Evolutionary conservation across 2,113 vertebrate species (phyloP).

Genomic region (Forbesichthys papilliferus): DNA sequence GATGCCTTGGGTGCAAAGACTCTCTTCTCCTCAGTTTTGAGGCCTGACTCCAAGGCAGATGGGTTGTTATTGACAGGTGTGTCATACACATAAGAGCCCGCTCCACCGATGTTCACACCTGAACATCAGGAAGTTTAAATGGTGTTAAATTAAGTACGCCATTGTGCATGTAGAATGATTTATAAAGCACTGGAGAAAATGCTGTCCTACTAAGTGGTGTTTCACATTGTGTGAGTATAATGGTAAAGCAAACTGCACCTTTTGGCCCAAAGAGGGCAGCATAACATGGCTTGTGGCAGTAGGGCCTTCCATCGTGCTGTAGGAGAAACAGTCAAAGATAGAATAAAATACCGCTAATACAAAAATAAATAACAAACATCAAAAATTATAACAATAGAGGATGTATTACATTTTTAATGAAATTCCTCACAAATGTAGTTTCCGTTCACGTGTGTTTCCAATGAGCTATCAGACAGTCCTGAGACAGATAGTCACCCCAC

Average conservation of each 20-base stretch:
- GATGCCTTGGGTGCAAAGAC: constrained; percentile 75
- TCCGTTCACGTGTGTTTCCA: constrained; percentile 11
- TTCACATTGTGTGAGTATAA: neutral
- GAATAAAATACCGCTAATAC: neutral
- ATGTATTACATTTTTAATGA: neutral
- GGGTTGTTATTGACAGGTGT: constrained; percentile 75
- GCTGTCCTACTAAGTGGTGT: neutral
- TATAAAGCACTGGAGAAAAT: no score
- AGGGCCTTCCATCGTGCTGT: constrained; percentile 87
- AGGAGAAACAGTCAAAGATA: constrained; percentile 23
- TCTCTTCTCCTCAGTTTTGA: constrained; percentile 82
- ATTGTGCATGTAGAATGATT: neutral
- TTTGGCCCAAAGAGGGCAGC: constrained; percentile 88
- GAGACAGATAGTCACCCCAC: constrained; percentile 24
- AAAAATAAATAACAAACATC: neutral
- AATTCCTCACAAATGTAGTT: neutral
- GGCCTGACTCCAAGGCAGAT: constrained; percentile 72
- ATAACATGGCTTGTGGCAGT: constrained; percentile 91
- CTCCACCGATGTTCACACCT: constrained; percentile 96
- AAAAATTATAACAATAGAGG: constrained; percentile 6
- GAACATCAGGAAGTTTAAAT: neutral
- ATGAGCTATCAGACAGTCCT: neutral
- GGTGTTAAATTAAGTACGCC: neutral
- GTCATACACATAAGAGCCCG: constrained; percentile 94
- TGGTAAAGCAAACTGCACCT: constrained; percentile 68